phyloP scores from a whole-genome alignment of 2,888 invertebrate genomes.

The Diachrysia chrysitis region DNA sequence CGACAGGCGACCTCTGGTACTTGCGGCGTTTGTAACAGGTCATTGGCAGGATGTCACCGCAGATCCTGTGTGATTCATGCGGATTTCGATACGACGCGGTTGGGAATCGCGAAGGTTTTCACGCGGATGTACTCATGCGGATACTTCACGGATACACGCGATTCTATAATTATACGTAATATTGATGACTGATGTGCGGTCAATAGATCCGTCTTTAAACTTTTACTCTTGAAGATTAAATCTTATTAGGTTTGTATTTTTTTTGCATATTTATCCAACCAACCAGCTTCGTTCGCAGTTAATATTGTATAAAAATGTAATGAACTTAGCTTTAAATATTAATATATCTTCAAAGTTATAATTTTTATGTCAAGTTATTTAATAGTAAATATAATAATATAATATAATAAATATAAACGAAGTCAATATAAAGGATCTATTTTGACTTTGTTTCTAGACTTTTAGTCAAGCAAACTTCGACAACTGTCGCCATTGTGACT shows the following conservation, averaged over 20 bases:
- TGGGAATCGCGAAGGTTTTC: conserved; percentile 43
- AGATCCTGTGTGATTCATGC: conserved; percentile 68
- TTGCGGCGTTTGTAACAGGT: conserved; percentile 76
- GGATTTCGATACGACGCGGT: conserved; percentile 46
- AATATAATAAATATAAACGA: too few relatives aligned
- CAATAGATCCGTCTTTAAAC: conserved; percentile 41
- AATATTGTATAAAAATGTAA: too few relatives aligned
- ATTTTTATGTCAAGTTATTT: too few relatives aligned
- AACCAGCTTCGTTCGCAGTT: too few relatives aligned
- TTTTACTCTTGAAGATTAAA: neutral
- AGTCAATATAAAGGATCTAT: neutral
- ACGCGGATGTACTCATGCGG: conserved; percentile 63
- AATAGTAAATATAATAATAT: too few relatives aligned
- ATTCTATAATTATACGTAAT: conserved; percentile 62
- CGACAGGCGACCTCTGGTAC: conserved; percentile 55
- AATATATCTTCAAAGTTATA: too few relatives aligned
- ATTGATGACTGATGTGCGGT: conserved; percentile 26
- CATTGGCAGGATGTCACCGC: conserved; percentile 82
- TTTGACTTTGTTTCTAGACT: conserved; percentile 10
- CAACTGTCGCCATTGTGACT: conserved; percentile 45
- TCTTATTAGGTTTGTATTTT: neutral
- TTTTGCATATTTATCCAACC: neutral
- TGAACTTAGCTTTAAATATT: too few relatives aligned
- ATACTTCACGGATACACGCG: conserved; percentile 60
- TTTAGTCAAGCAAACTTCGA: conserved; percentile 36